Conservation (phyloP, 2,797 vertebrate genomes). For the Miopithecus talapoin region DNA sequence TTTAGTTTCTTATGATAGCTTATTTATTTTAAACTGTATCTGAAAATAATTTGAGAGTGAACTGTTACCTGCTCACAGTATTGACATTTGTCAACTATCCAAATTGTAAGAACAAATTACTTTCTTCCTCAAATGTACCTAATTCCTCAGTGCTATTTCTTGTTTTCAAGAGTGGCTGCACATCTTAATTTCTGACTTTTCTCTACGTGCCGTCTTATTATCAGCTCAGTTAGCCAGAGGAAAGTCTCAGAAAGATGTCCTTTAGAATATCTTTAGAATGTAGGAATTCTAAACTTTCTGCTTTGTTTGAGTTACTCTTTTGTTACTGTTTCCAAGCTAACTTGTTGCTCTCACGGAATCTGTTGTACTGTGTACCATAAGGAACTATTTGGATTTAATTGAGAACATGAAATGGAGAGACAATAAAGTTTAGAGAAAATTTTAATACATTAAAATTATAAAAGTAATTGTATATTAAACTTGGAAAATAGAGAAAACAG, state of each 20-base stretch:
- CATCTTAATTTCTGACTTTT: slow-evolving; percentile 28
- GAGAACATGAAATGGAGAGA: slow-evolving; percentile 9
- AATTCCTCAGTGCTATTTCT: not conserved
- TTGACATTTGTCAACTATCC: not conserved
- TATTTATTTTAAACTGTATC: not conserved
- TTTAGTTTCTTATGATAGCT: not conserved
- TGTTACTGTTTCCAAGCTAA: not conserved
- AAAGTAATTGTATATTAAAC: not conserved
- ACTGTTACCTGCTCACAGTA: not conserved
- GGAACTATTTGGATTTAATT: not conserved
- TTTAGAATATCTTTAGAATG: not conserved
- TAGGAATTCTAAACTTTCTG: not conserved
- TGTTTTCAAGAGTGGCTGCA: slow-evolving; percentile 12
- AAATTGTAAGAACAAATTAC: not conserved
- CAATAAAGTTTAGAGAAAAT: not conserved
- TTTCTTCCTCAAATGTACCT: slow-evolving; percentile 1
- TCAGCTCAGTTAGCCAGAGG: not conserved
- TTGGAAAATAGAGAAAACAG: slow-evolving; percentile 27
- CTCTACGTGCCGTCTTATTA: not conserved
- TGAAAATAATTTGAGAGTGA: slow-evolving; percentile 6
- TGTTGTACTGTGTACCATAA: not conserved
- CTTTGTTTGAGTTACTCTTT: slow-evolving; percentile 3
- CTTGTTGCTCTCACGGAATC: not conserved
- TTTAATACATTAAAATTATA: slow-evolving; percentile 5
- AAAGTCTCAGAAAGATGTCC: slow-evolving; percentile 2